Evolutionary conservation across 2,113 vertebrate genomes (phyloP).

Genomic region (Equus quagga): DNA sequence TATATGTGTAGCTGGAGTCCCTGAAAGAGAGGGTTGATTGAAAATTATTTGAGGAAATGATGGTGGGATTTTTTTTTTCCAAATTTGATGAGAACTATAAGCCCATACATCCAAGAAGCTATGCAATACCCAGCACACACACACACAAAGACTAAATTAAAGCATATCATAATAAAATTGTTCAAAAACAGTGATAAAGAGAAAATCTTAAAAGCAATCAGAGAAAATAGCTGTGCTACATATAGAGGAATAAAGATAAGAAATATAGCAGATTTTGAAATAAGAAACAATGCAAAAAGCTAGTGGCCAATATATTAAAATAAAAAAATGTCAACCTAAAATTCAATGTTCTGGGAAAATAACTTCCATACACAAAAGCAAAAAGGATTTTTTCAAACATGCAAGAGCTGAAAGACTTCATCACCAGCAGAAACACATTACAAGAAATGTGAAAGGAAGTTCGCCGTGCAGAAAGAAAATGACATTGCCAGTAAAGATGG

Average conservation of each 20-base stretch:
- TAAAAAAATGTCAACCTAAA: conserved; percentile 16
- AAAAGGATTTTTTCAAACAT: background rate
- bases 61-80: background rate
- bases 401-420: background rate
- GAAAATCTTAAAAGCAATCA: background rate
- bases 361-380: background rate
- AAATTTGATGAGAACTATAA: background rate
- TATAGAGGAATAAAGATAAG: background rate
- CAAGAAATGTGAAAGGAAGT: background rate
- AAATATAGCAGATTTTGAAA: background rate
- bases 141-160: background rate
- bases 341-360: background rate
- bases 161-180: background rate
- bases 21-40: background rate
- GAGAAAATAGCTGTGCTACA: background rate
- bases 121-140: background rate
- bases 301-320: background rate
- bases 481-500: background rate
- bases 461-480: background rate
- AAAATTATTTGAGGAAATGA: background rate
- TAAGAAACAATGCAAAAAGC: background rate
- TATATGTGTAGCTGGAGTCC: background rate
- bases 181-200: background rate
- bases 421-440: background rate
- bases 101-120: background rate